Evolutionary conservation across 2,113 vertebrate species (phyloP).

Genomic region (Geococcyx californianus): DNA sequence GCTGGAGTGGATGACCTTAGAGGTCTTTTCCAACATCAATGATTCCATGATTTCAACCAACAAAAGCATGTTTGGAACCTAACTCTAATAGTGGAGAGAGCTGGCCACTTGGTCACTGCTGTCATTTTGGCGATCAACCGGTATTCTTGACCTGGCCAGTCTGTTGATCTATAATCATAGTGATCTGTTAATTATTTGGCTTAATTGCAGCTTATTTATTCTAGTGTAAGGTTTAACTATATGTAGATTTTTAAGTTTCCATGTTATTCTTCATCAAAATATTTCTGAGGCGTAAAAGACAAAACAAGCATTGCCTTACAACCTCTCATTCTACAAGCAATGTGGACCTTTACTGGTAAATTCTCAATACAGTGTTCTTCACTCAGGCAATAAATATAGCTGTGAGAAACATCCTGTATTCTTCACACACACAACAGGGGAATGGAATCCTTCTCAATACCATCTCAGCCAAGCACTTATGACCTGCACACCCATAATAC

Average conservation of each 20-base stretch:
- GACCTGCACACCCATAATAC: neutral
- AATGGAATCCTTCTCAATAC: neutral
- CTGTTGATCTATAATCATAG: neutral
- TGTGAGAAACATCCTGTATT: neutral
- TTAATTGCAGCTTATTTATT: conserved; percentile 21
- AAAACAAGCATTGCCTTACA: neutral
- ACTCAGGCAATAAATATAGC: neutral
- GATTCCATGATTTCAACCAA: neutral
- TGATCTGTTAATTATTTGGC: neutral
- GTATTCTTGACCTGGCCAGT: conserved; percentile 9
- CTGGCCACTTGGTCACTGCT: neutral
- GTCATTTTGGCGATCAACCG: neutral
- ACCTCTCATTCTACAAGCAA: neutral
- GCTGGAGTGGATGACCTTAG: no score
- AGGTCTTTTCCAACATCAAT: no score
- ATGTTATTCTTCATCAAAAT: neutral
- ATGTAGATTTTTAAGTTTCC: neutral
- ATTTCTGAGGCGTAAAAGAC: neutral
- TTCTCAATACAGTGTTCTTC: neutral
- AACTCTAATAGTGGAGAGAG: neutral
- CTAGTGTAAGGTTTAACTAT: neutral
- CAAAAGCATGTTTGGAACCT: neutral
- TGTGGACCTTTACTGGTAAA: neutral
- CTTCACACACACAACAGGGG: neutral
- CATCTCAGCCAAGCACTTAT: neutral